These are phyloP conservation scores for Psilopogon haemacephalus DNA, from an alignment of 2,113 vertebrate genomes.

Conservation along the genomic window DNA sequence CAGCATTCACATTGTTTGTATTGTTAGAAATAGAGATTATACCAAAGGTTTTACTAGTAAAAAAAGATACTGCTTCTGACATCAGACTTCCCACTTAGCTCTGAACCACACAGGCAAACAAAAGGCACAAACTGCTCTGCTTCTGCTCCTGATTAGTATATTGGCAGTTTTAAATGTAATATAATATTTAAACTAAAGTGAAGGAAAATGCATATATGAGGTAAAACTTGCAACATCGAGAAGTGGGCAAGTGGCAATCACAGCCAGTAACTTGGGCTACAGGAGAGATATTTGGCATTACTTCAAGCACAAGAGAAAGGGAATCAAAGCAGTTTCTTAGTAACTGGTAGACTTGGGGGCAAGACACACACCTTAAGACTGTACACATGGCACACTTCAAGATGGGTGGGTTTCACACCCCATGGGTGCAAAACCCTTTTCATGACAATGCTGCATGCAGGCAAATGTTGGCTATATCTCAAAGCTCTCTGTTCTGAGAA, in stretches of 20 bases:
- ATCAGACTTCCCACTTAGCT: not conserved
- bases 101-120: conserved; percentile 2
- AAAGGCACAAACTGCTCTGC: not conserved
- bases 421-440: not conserved
- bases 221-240: not conserved
- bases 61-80: conserved; percentile 47
- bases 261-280: not conserved
- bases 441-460: not conserved
- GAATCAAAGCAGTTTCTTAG: not conserved
- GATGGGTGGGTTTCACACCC: not conserved
- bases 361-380: not conserved
- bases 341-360: not conserved
- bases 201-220: not conserved
- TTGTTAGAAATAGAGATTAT: conserved; percentile 49
- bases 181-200: not conserved
- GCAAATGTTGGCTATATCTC: not conserved
- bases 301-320: not conserved
- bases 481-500: not conserved
- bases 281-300: not conserved
- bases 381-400: too few relatives aligned
- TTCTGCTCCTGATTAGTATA: not conserved
- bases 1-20: conserved; percentile 37
- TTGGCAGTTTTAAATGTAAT: not conserved
- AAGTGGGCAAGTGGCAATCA: not conserved
- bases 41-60: conserved; percentile 71